These are phyloP conservation scores for Drosophila suzukii DNA, from an alignment of 1,140 invertebrate genomes.

Conservation along the genomic window DNA sequence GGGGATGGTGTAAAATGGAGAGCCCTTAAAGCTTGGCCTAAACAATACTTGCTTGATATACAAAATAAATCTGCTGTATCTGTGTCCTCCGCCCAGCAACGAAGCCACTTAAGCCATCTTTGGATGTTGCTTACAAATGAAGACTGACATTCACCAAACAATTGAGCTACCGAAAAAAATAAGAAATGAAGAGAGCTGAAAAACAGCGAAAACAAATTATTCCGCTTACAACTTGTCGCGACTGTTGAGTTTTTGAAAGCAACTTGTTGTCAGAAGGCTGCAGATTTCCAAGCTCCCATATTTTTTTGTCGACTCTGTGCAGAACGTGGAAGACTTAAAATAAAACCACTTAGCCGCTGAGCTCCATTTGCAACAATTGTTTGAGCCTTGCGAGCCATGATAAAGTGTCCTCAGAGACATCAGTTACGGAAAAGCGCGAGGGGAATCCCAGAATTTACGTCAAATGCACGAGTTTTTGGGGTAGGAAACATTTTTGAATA, in stretches of 20 bases:
- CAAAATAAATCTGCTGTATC: constrained; percentile 17
- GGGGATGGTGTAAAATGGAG: constrained; percentile 6
- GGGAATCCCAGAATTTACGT: constrained; percentile 13
- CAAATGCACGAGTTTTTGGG: constrained; percentile 17
- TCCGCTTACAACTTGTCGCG: constrained; percentile 71
- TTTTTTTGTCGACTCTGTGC: constrained; percentile 21
- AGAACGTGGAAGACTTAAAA: constrained; percentile 81
- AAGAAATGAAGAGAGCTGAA: constrained; percentile 28
- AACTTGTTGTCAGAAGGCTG: constrained; percentile 76
- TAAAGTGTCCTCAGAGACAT: constrained; percentile 62
- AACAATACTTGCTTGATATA: constrained; percentile 11
- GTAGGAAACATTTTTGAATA: constrained; percentile 19
- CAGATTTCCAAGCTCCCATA: constrained; percentile 23
- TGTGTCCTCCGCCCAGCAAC: constrained; percentile 61
- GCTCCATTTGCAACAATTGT: constrained; percentile 71
- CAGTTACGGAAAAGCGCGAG: constrained; percentile 4
- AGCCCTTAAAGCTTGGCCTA: constrained; percentile 56
- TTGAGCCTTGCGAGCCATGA: constrained; percentile 60
- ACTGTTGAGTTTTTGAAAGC: constrained; percentile 80
- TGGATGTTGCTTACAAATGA: constrained; percentile 78
- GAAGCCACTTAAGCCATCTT: constrained; percentile 77
- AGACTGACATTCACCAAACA: constrained; percentile 84
- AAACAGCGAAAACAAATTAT: constrained; percentile 65
- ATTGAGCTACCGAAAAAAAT: constrained; percentile 36
- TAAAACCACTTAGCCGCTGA: constrained; percentile 80